Evolutionary conservation across 1,140 invertebrate genomes (phyloP).

Genomic region (Amyelois transitella): DNA sequence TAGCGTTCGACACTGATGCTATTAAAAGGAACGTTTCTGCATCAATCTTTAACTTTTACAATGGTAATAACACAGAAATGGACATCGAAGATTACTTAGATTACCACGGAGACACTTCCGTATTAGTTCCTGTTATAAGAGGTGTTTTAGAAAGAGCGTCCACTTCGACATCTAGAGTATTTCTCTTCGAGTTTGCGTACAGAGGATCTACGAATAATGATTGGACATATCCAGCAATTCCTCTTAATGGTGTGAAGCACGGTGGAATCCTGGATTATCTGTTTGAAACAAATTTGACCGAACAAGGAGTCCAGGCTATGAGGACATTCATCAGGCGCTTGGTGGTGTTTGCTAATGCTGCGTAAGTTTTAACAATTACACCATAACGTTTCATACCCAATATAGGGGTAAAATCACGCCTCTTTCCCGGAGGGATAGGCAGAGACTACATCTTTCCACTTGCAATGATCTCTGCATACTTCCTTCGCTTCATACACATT

Average conservation of each 20-base stretch:
- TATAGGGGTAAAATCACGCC: too few relatives aligned
- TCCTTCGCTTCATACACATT: too few relatives aligned
- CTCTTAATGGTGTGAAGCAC: conserved; percentile 42
- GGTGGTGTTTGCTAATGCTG: conserved; percentile 31
- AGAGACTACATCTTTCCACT: too few relatives aligned
- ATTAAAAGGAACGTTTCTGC: conserved; percentile 29
- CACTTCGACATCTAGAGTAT: conserved; percentile 34
- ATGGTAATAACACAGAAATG: conserved; percentile 34
- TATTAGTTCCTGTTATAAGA: conserved; percentile 40
- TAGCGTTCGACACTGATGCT: conserved; percentile 23
- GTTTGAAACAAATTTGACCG: conserved; percentile 40
- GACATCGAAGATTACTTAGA: conserved; percentile 55
- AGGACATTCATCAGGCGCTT: conserved; percentile 27
- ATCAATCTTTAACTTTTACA: conserved; percentile 47
- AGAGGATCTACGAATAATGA: conserved; percentile 39
- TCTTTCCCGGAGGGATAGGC: too few relatives aligned
- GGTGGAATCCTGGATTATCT: conserved; percentile 47
- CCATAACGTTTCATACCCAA: too few relatives aligned
- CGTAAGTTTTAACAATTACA: conserved; percentile 28
- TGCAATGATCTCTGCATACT: too few relatives aligned
- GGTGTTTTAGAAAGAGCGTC: conserved; percentile 35
- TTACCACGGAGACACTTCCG: conserved; percentile 49
- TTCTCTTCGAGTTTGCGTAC: conserved; percentile 44
- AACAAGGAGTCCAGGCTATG: conserved; percentile 16
- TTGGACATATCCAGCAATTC: conserved; percentile 45